Conservation (phyloP, 2,113 vertebrate species). For the Neodon shergylaensis region DNA sequence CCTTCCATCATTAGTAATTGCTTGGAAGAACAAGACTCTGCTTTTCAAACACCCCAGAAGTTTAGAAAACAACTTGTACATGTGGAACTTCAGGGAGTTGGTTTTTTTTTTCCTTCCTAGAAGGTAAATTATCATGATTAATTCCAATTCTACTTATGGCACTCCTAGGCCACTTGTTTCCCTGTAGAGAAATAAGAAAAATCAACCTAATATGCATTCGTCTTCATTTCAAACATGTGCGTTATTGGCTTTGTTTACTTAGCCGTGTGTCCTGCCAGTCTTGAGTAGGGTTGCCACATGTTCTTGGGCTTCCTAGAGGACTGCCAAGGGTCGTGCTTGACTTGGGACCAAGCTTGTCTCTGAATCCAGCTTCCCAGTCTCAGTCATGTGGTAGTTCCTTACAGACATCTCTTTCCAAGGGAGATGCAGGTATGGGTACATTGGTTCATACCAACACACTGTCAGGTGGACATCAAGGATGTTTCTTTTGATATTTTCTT, state of each 20-base stretch:
- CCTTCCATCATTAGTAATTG: conserved; percentile 44
- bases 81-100: background rate
- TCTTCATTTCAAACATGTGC: conserved; percentile 67
- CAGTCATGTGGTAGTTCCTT: background rate
- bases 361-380: background rate
- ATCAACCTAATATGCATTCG: conserved; percentile 64
- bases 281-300: background rate
- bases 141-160: conserved; percentile 61
- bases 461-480: background rate
- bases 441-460: background rate
- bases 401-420: background rate
- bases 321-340: background rate
- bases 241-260: conserved; percentile 44
- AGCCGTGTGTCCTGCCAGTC: background rate
- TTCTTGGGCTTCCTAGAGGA: conserved; percentile 14
- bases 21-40: conserved; percentile 56
- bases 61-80: conserved; percentile 53
- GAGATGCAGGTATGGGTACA: background rate
- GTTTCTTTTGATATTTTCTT: background rate
- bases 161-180: conserved; percentile 39
- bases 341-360: background rate
- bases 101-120: conserved; percentile 55
- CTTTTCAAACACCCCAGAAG: conserved; percentile 56
- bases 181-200: conserved; percentile 70
- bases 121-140: conserved; percentile 72